A percentile compares a stretch with the other conserved stretches of the same genome.
Evolutionary conservation across 1,140 invertebrate species (phyloP).

Genomic region (Epicauta chinensis): DNA sequence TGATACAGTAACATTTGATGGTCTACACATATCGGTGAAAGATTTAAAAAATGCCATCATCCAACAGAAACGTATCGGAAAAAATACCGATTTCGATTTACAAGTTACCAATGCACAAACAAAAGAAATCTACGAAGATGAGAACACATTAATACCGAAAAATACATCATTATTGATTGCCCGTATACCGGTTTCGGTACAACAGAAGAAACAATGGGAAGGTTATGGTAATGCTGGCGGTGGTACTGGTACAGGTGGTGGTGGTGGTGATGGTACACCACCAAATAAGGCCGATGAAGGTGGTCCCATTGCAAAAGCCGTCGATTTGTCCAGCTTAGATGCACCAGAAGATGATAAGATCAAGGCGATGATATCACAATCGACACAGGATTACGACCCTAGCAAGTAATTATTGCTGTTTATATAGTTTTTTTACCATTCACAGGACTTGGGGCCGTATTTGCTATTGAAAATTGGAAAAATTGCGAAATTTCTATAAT

Average conservation of each 20-base stretch:
- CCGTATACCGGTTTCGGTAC: constrained; percentile 74
- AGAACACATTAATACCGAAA: constrained; percentile 86
- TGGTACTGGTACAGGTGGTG: constrained; percentile 34
- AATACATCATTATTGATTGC: constrained; percentile 96
- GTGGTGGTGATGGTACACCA: constrained; percentile 37
- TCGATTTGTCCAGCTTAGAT: constrained; percentile 84
- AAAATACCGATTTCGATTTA: constrained; percentile 91
- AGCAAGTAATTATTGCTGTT: constrained; percentile 65
- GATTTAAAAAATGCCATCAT: constrained; percentile 94
- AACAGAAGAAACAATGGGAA: constrained; percentile 67
- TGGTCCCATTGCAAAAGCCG: constrained; percentile 48
- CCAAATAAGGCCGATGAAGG: constrained; percentile 50
- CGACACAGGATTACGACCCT: constrained; percentile 93
- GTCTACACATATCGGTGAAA: constrained; percentile 87
- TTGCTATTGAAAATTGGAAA: no score
- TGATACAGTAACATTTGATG: constrained; percentile 95
- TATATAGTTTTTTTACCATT: not conserved
- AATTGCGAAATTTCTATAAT: no score
- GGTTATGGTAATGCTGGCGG: constrained; percentile 38
- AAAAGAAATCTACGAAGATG: constrained; percentile 92
- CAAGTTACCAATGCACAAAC: constrained; percentile 97
- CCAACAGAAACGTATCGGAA: constrained; percentile 90
- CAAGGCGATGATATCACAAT: constrained; percentile 93
- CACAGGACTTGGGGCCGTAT: no score
- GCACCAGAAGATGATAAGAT: constrained; percentile 96